phyloP scores from a whole-genome alignment of 2,888 invertebrate genomes.

The Nomada lathburiana region DNA sequence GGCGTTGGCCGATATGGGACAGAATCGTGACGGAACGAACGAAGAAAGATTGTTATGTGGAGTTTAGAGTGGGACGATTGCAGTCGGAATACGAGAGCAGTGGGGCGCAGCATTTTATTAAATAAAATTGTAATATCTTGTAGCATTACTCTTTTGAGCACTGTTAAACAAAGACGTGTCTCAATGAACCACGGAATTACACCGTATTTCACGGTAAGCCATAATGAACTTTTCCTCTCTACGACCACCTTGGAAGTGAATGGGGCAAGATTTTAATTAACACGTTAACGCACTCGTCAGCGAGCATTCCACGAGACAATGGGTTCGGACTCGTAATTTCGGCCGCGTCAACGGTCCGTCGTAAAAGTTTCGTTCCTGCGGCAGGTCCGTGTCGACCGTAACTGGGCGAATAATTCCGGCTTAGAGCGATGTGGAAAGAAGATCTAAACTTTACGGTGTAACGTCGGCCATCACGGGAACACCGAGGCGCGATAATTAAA shows the following conservation, averaged over 20 bases:
- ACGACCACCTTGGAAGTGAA: not conserved
- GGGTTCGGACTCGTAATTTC: slow-evolving; percentile 42
- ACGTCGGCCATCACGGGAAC: not conserved
- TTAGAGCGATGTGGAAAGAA: slow-evolving; percentile 27
- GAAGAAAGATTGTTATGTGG: too few relatives aligned
- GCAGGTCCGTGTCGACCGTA: slow-evolving; percentile 16
- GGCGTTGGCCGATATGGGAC: not conserved
- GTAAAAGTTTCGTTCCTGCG: slow-evolving; percentile 22
- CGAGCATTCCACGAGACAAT: slow-evolving; percentile 20
- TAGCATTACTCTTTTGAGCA: not conserved
- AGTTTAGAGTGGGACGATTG: not conserved
- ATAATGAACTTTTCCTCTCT: not conserved
- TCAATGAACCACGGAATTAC: not conserved
- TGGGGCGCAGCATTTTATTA: too few relatives aligned
- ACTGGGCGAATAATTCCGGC: slow-evolving; percentile 35
- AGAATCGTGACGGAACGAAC: too few relatives aligned
- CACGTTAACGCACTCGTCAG: slow-evolving; percentile 50
- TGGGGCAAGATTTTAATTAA: slow-evolving; percentile 46
- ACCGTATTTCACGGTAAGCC: not conserved
- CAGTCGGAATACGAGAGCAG: too few relatives aligned
- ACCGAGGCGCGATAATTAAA: slow-evolving; percentile 29
- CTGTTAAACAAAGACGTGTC: not conserved
- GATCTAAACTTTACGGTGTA: slow-evolving; percentile 6
- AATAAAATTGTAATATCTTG: too few relatives aligned
- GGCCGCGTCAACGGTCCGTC: slow-evolving; percentile 43